Evolutionary conservation across 1,140 invertebrate species (phyloP).

Genomic region (Temnothorax longispinosus): DNA sequence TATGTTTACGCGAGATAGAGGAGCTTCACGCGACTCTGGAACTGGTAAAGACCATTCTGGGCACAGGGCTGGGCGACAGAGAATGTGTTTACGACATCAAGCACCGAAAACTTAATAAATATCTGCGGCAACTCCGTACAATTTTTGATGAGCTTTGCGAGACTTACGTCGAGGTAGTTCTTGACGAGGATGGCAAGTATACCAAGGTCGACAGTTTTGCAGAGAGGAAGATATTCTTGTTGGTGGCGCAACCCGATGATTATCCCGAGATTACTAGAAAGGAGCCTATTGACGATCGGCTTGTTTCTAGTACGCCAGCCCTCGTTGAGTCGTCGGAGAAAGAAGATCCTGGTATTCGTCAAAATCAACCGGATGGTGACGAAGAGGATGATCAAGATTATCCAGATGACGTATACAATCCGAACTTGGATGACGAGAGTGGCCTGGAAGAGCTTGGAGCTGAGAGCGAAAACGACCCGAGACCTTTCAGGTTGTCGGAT

Average conservation of each 20-base stretch:
- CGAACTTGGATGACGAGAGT: constrained; percentile 72
- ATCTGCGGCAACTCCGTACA: constrained; percentile 74
- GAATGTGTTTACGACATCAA: constrained; percentile 55
- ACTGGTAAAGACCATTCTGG: constrained; percentile 89
- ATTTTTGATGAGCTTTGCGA: constrained; percentile 88
- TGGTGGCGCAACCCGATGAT: constrained; percentile 89
- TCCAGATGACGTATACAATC: constrained; percentile 65
- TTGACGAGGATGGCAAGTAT: constrained; percentile 87
- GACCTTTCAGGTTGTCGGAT: constrained; percentile 80
- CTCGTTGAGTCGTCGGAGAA: background rate
- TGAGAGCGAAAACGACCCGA: constrained; percentile 73
- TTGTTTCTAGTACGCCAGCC: constrained; percentile 27
- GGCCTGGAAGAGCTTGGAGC: constrained; percentile 73
- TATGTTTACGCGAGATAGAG: constrained; percentile 83
- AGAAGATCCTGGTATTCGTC: background rate
- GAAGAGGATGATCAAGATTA: constrained; percentile 64
- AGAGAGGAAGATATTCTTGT: constrained; percentile 88
- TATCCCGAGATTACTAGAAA: constrained; percentile 85
- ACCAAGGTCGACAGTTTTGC: constrained; percentile 87
- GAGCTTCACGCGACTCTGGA: constrained; percentile 88
- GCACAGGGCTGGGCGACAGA: constrained; percentile 25
- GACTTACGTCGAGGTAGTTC: constrained; percentile 88
- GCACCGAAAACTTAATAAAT: constrained; percentile 74
- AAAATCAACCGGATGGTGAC: constrained; percentile 35
- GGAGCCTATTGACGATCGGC: constrained; percentile 66